Evolutionary conservation across 2,888 invertebrate genomes (phyloP), one percentile per base, ranked within the genome.

Genomic region (Lasioglossum marginatum): DNA sequence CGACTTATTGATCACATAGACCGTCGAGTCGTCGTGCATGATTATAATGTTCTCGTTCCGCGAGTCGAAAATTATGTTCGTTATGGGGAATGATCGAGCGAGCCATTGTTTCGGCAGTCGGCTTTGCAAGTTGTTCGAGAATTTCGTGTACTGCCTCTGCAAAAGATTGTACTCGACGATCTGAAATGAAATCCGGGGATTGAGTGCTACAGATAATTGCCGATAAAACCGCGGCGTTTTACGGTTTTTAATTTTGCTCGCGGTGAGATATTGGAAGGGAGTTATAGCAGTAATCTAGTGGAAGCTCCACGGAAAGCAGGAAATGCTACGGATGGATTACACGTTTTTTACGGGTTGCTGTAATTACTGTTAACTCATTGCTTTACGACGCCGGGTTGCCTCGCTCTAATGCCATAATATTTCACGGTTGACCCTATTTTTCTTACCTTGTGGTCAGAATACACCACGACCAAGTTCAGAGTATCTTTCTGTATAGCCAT

Each of bases 391-490:
- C 52, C 48, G 43, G 4, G 57, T 66, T 57, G 71, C 84, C 23
- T n/a, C 70, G 40, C 77, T 79, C 57, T 34, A 40, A 83, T 31
- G 43, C 6, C 76, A 76, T 81, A 79, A 74, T 81, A 76, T 70
- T 57, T 48, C 6, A 14, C n/a, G 19, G 74, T 73, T 70, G 52
- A 40, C 4, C 70, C n/a, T 2, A n/a, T 70, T 60, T 68, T n/a
- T n/a, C 76, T 88, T 94, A 98, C 98, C 96, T 97, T 97, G 91
- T 97, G 97, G 95, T 99, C 97, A 0, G 98, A 96, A 95, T 98
- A 98, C 4, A 96, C 97, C 16, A 97, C 96, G 52, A 98, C 96
- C 12, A 98, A 94, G 70, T 96, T 96, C 8, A 96, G 96, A 2
- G 95, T 95, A 14, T 94, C 94, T 31, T 96, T 96, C 92, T 97